Percentiles rank a stretch among this genome's conserved stretches.
Conservation (phyloP, 2,113 vertebrate species). For the Nymphicus hollandicus region DNA sequence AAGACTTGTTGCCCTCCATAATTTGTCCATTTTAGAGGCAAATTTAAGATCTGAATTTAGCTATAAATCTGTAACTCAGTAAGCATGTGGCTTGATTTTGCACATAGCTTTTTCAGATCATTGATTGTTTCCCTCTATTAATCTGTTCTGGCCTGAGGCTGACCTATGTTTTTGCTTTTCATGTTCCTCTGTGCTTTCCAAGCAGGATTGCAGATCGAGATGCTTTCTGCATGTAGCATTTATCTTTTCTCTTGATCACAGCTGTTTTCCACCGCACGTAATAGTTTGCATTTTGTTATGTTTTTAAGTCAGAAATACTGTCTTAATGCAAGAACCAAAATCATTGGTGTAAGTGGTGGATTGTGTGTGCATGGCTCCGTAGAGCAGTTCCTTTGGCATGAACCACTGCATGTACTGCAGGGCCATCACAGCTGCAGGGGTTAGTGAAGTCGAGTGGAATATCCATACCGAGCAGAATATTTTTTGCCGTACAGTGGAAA, state of each 20-base stretch:
- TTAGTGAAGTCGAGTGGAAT: not conserved
- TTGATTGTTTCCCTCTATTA: constrained; percentile 45
- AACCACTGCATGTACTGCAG: not conserved
- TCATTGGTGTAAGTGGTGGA: not conserved
- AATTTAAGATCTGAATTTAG: constrained; percentile 20
- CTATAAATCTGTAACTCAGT: constrained; percentile 22
- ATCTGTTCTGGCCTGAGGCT: constrained; percentile 4
- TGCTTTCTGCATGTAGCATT: not conserved
- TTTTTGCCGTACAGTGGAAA: not conserved
- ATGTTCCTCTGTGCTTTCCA: not conserved
- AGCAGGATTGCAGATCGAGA: not conserved
- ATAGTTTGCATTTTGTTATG: not conserved
- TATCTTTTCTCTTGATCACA: not conserved
- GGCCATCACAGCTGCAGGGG: not conserved
- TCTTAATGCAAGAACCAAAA: not conserved
- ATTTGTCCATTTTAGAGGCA: constrained; percentile 29
- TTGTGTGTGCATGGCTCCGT: not conserved
- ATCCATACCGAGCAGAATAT: not conserved
- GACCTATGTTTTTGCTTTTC: not conserved
- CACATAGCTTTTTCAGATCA: constrained; percentile 28
- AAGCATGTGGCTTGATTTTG: constrained; percentile 23
- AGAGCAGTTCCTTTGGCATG: not conserved
- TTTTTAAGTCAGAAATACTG: not conserved
- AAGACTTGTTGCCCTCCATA: constrained; percentile 22
- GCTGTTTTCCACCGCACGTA: not conserved